Percentiles rank a stretch among this genome's conserved stretches.
phyloP scores from a whole-genome alignment of 30 jellyfish, hydroid and myxozoan species.

The Turritopsis rubra region DNA sequence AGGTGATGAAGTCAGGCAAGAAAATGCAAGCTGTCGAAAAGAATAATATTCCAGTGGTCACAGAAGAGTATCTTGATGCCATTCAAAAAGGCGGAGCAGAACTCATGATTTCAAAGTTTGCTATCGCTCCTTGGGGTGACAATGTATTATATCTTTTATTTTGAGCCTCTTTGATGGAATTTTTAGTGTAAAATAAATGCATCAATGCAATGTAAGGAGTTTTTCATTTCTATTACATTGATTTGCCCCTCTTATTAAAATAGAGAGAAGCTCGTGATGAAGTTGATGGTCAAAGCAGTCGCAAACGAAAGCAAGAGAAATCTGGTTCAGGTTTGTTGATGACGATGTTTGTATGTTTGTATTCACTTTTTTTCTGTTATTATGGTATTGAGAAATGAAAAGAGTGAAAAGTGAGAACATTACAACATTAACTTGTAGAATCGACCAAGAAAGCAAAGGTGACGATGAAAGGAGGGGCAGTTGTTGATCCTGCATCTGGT shows the following conservation, averaged over 20 bases:
- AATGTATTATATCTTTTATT: slow-evolving; percentile 7
- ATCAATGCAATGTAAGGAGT: background rate
- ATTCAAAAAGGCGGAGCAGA: slow-evolving; percentile 33
- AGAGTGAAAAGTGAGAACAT: background rate
- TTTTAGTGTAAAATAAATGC: background rate
- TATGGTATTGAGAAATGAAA: too few relatives aligned
- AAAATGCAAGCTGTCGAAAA: slow-evolving; percentile 32
- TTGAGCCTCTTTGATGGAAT: background rate
- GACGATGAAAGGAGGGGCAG: slow-evolving; percentile 89
- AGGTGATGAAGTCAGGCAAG: slow-evolving; percentile 12
- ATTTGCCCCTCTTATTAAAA: background rate
- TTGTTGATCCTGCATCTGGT: slow-evolving; percentile 97
- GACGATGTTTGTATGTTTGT: background rate
- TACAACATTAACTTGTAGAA: background rate
- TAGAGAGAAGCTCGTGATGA: background rate
- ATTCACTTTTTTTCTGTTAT: too few relatives aligned
- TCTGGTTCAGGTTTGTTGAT: background rate
- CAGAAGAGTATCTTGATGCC: slow-evolving; percentile 47
- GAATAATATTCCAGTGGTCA: slow-evolving; percentile 35
- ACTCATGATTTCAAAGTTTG: slow-evolving; percentile 4
- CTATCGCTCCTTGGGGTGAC: slow-evolving; percentile 47
- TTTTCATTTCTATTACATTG: background rate
- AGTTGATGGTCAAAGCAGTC: slow-evolving; percentile 14
- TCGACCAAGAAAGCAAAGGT: slow-evolving; percentile 67
- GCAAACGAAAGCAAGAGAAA: slow-evolving; percentile 12